Evolutionary conservation across 2,797 vertebrate genomes (phyloP), one percentile per base, ranked within the genome.

Genomic region (Myotis pilosus): DNA sequence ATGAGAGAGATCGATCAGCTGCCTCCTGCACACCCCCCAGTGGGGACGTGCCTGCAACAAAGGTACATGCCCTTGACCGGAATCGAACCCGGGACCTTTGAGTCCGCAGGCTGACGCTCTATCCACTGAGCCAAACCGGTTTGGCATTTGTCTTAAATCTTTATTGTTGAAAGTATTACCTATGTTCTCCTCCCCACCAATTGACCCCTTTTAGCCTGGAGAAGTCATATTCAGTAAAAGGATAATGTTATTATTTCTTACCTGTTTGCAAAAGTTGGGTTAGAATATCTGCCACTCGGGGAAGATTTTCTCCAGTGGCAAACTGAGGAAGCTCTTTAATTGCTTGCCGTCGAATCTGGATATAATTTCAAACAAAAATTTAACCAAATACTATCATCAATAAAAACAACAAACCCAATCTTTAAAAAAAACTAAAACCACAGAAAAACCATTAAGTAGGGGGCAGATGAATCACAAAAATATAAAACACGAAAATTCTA

Each of bases 281-380:
- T 71, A 99, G 98, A 97, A 99, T 99, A 96, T 99, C 99, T 85
- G 99, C 99, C 80, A 99, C 99, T 95, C 99, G 98, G 86, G 99
- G 99, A 87, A 99, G 99, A 97, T 99, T 99, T 88, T 99, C 99
- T 85, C 99, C 99, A n/a, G 99, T 99, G 72, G 99, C 99, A 98
- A 99, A 99, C 6, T 99, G 99, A 12, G 99, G 99, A 78, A 99
- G 98, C 92, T 99, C 99, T 97, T 99, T 99, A 97, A 99, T 99
- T 71, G 99, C 99, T 96, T 99, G 99, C 23, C 99, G 98, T 4
- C 99, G 99, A 95, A 99, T 99, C 99, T 99, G 96, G 66, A 94
- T 25, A 95, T 86, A 57, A 96, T 95, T 90, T 95, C 47, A 96
- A 95, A 83, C 20, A 94, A 91, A 95, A 92, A 94, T 83, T 75